phyloP scores from a whole-genome alignment of 53 echinoderm and acorn worm species.

The Apostichopus leukothele region DNA sequence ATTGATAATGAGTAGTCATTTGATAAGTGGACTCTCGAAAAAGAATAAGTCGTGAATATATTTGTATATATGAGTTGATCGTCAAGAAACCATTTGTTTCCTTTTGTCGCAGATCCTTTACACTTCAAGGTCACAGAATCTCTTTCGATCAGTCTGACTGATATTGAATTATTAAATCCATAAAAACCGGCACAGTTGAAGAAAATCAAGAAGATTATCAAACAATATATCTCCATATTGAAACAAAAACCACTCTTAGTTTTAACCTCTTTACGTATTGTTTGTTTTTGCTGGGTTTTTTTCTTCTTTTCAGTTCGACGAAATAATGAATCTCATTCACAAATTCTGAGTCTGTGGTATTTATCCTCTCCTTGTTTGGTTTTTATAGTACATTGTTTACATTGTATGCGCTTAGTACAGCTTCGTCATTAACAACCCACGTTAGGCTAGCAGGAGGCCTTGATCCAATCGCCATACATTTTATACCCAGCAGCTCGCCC shows the following conservation, averaged over 20 bases:
- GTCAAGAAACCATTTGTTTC: no score
- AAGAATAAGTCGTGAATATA: fast-evolving
- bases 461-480: neutral
- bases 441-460: neutral
- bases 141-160: neutral
- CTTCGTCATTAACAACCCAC: neutral
- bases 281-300: no score
- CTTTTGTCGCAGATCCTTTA: neutral
- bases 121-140: neutral
- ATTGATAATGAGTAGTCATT: no score
- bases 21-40: no score
- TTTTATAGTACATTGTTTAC: neutral
- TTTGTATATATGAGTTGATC: no score
- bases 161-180: neutral
- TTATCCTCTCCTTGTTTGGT: neutral
- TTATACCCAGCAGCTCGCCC: neutral
- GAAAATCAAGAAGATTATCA: neutral
- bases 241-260: no score
- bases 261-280: no score
- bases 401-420: neutral
- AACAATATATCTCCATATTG: neutral
- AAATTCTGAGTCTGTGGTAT: neutral
- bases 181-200: neutral
- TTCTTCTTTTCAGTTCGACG: no score
- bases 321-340: no score